phyloP scores from a whole-genome alignment of 35 echinoderm and acorn worm species.

The Apostichopus californicus region DNA sequence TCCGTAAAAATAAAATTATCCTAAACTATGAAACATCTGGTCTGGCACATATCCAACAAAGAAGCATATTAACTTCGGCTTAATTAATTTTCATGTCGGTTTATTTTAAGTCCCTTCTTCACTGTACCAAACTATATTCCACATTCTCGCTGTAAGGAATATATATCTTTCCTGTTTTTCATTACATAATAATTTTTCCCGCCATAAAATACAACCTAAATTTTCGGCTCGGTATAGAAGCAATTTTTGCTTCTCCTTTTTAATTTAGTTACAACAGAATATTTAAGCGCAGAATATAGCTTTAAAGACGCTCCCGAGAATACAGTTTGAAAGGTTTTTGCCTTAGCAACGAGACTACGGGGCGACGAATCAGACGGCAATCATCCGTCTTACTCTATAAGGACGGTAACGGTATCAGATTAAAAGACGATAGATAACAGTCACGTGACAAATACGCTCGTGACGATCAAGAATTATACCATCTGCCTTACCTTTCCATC shows the following conservation, averaged over 20 bases:
- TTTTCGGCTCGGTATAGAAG: too few species aligned
- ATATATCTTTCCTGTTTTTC: too few species aligned
- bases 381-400: neutral
- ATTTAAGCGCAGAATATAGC: neutral
- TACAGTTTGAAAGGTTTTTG: neutral
- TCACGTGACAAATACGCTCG: neutral
- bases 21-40: too few species aligned
- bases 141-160: too few species aligned
- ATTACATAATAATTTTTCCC: too few species aligned
- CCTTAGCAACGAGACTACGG: neutral
- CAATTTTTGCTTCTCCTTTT: neutral
- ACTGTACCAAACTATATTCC: too few species aligned
- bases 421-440: neutral
- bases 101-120: too few species aligned
- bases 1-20: too few species aligned
- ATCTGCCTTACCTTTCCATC: neutral
- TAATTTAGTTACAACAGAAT: neutral
- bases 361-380: neutral
- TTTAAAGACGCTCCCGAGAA: constrained; percentile 10
- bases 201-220: too few species aligned
- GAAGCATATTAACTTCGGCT: too few species aligned
- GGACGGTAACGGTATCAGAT: neutral
- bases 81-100: too few species aligned
- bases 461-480: neutral
- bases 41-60: too few species aligned